Conservation (phyloP, 1,140 invertebrate species). For the Drosophila malerkotliana region DNA sequence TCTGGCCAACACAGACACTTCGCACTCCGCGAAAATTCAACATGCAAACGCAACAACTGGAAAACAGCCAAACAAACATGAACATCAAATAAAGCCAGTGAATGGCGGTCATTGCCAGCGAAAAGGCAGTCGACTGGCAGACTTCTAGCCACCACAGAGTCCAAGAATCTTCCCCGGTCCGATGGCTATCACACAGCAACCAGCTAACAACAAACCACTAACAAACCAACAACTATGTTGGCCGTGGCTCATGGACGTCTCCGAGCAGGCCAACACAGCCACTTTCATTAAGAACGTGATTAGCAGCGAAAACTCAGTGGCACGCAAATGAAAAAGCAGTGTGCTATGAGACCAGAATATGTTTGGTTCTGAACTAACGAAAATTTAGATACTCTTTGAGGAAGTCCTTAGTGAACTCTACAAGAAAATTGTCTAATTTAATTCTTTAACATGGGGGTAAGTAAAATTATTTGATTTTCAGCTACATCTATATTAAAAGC, state of each 20-base stretch:
- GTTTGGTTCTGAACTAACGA: neutral
- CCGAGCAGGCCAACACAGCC: conserved; percentile 37
- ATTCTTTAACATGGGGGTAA: no score
- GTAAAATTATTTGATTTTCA: no score
- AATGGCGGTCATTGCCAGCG: conserved; percentile 78
- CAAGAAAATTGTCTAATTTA: neutral
- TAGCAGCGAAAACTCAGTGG: conserved; percentile 56
- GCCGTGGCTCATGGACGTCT: conserved; percentile 22
- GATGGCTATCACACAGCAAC: conserved; percentile 1
- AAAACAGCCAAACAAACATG: conserved; percentile 64
- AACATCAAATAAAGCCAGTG: conserved; percentile 65
- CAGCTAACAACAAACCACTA: conserved; percentile 25
- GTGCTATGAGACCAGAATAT: conserved; percentile 7
- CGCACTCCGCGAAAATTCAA: conserved; percentile 33
- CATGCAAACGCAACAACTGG: conserved; percentile 46
- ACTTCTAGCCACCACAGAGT: conserved; percentile 18
- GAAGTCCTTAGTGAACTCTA: neutral
- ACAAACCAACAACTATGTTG: conserved; percentile 25
- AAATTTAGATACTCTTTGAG: conserved; percentile 14
- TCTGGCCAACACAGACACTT: conserved; percentile 23
- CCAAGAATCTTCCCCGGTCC: conserved; percentile 20
- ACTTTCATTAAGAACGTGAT: conserved; percentile 82
- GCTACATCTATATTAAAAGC: no score
- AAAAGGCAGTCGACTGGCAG: conserved; percentile 47
- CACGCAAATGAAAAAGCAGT: conserved; percentile 67